A percentile compares a stretch with the other conserved stretches of the same genome.
phyloP scores from a whole-genome alignment of 2,888 invertebrate species.

The Melinopterus prodromus region DNA sequence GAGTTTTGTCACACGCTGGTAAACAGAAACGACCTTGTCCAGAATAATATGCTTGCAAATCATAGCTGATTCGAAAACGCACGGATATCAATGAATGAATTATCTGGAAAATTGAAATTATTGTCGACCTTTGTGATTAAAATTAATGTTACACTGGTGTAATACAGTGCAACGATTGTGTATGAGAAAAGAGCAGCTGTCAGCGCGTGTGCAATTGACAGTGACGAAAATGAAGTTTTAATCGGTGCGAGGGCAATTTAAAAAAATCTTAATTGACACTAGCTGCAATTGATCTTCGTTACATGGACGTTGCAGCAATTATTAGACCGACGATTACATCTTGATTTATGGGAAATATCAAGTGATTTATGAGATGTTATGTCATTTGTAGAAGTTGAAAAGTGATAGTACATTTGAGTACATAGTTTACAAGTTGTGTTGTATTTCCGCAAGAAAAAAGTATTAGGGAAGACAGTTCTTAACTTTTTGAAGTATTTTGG shows the following conservation, averaged over 20 bases:
- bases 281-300: not conserved
- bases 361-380: not conserved
- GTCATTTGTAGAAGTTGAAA: not conserved
- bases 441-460: too few species aligned
- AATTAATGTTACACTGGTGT: not conserved
- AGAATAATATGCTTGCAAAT: too few species aligned
- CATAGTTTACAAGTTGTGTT: too few species aligned
- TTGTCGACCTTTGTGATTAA: not conserved
- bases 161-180: not conserved
- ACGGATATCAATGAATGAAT: too few species aligned
- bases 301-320: not conserved
- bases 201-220: not conserved
- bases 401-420: not conserved
- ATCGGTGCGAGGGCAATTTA: not conserved
- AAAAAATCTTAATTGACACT: not conserved
- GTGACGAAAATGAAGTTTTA: not conserved
- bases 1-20: not conserved
- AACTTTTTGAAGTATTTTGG: too few species aligned
- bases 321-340: not conserved
- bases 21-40: not conserved
- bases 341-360: not conserved
- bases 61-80: too few species aligned
- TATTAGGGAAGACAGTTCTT: too few species aligned
- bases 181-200: not conserved
- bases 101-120: not conserved